These are phyloP conservation scores for Cichlasoma orientale DNA, from an alignment of 2,797 vertebrate species.

Conservation along the genomic window DNA sequence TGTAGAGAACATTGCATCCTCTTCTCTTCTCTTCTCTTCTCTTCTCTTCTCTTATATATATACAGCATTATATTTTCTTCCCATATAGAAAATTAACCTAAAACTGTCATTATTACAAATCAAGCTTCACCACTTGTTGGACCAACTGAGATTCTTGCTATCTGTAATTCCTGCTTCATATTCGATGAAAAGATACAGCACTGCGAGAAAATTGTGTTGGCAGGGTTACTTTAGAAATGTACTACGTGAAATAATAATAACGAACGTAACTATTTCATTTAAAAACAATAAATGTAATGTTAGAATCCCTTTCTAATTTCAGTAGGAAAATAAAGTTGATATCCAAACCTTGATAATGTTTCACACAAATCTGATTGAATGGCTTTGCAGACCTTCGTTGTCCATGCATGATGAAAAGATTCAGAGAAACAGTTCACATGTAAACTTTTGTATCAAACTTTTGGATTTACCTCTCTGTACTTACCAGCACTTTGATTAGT, in stretches of 20 bases:
- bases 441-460: neutral
- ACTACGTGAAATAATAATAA: neutral
- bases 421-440: neutral
- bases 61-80: conserved; percentile 16
- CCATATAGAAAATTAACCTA: conserved; percentile 52
- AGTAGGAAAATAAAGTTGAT: neutral
- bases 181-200: conserved; percentile 21
- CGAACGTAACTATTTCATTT: neutral
- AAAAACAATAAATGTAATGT: neutral
- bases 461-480: neutral
- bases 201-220: conserved; percentile 5
- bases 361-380: neutral
- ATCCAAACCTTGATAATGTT: neutral
- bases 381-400: neutral
- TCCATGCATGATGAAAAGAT: neutral
- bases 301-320: neutral
- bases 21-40: conserved; percentile 6
- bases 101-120: conserved; percentile 64
- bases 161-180: conserved; percentile 55
- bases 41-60: neutral
- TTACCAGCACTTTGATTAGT: neutral
- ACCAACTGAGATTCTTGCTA: conserved; percentile 45
- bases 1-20: conserved; percentile 65
- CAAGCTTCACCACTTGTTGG: conserved; percentile 49
- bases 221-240: neutral